Evolutionary conservation across 2,888 invertebrate species (phyloP).

Genomic region (Philhelius pedissequus): DNA sequence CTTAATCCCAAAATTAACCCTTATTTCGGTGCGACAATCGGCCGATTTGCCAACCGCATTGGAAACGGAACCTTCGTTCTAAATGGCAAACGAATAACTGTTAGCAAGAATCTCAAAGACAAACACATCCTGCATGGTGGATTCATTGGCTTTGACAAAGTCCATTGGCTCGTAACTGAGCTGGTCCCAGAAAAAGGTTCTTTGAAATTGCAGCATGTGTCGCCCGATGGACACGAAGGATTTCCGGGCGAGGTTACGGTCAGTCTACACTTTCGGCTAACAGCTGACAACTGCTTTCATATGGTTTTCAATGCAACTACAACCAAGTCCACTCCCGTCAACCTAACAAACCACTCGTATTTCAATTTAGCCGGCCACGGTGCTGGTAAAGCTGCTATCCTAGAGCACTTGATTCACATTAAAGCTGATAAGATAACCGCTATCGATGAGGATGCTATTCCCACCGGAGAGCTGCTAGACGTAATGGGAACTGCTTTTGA

Average conservation of each 20-base stretch:
- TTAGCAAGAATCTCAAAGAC: conserved; percentile 86
- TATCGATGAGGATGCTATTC: conserved; percentile 84
- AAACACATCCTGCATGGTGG: conserved; percentile 91
- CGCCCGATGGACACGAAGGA: conserved; percentile 90
- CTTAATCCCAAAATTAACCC: conserved; percentile 82
- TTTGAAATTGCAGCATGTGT: conserved; percentile 87
- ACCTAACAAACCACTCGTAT: conserved; percentile 92
- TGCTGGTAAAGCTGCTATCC: conserved; percentile 82
- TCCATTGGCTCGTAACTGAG: conserved; percentile 82
- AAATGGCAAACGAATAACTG: conserved; percentile 83
- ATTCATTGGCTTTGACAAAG: conserved; percentile 89
- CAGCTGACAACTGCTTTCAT: conserved; percentile 85
- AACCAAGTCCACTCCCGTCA: conserved; percentile 89
- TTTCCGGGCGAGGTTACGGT: conserved; percentile 91
- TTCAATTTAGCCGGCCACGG: conserved; percentile 96
- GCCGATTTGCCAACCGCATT: conserved; percentile 91
- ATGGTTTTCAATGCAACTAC: conserved; percentile 88
- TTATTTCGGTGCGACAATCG: conserved; percentile 93
- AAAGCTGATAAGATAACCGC: conserved; percentile 89
- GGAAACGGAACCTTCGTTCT: conserved; percentile 85
- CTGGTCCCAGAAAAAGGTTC: conserved; percentile 79
- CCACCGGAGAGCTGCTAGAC: conserved; percentile 85
- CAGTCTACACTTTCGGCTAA: conserved; percentile 85
- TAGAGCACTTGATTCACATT: conserved; percentile 85
- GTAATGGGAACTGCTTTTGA: conserved; percentile 88